Base-by-base conservation (phyloP, 2,797 vertebrate genomes). In the Periparus ater region DNA sequence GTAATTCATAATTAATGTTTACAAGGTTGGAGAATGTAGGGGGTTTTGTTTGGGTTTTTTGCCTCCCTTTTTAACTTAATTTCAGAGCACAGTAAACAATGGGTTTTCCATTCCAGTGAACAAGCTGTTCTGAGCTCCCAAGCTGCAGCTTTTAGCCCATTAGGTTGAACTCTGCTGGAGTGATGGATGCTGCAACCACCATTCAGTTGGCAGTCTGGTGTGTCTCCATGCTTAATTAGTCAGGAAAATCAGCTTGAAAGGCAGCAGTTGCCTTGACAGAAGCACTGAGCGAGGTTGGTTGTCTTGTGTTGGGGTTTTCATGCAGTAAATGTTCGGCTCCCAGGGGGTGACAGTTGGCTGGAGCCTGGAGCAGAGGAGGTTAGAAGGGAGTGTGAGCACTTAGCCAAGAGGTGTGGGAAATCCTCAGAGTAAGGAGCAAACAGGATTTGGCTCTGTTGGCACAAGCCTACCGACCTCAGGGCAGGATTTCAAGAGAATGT, bases 241-340 rank as follows among this genome's bases (percentile, higher is more conserved):
- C 67, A 76, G 85, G 42, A 89, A 95, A 93, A 96, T 96, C 80
- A 89, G n/a, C 77, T 79, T 88, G 67, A 95, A 93, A 93, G 85
- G 53, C 76, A 94, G 85, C 67, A 76, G 51, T 93, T 96, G 89
- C 70, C 67, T 86, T 93, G 89, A 90, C 70, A 93, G 91, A 78
- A 79, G 76, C 89, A 67, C 15, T 40, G 53, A 73, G 85, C 7
- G n/a, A 25, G 55, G 45, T 19, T 87, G 82, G 62, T 58, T 50
- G 42, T 96, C 40, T 21, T 36, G 34, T 82, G 53, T 30, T 78
- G 73, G 15, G 30, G 20, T 84, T 91, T 65, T 79, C 80, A 47
- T 38, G 45, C 42, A 51, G 60, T 73, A 73, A 88, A 88, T 79
- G 53, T 82, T 92, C 88, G 85, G 34, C n/a, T 92, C 74, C 60